Base-by-base conservation (phyloP, 2,888 invertebrate species). In the Apodemia mormo region DNA sequence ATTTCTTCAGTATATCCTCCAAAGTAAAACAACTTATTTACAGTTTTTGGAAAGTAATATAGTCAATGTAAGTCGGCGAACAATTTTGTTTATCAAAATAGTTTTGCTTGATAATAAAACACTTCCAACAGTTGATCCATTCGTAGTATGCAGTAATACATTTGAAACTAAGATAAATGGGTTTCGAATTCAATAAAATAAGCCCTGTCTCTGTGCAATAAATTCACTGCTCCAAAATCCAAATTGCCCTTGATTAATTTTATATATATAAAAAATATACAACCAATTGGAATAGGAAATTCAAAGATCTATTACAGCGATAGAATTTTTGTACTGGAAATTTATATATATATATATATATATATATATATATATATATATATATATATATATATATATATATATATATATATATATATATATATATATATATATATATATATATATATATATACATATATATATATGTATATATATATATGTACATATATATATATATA, bases 81-180 rank as follows among this genome's bases (percentile, higher is more conserved):
- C 14, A 14, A 80, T 84, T 79, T 74, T 76, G 78, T 77, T 77
- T 81, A 80, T 79, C 74, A 74, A 73, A 77, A 75, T 78, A 77
- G 79, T 77, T 81, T 71, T 72, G 65, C 56, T 33, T 66, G 70
- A 79, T 80, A 80, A 81, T 83, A 83, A 84, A 84, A 83, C 79
- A 85, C 82, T 83, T 77, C 82, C 85, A 85, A 84, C 83, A 86
- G 84, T 85, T 85, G 83, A 85, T 80, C 82, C 79, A 82, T 86
- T 85, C 81, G 76, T 82, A 79, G 79, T 77, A 80, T 81, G 80
- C 76, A 79, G 77, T 77, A 79, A 80, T 80, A 83, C 76, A 81
- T 81, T 81, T 78, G 78, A 80, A 82, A 75, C 77, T 80, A 81
- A 77, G 81, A 81, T 83, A 80, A 83, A 85, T 81, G 79, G 79